These are phyloP conservation scores for Macroglossus sobrinus DNA, from an alignment of 2,113 vertebrate genomes.

Conservation along the genomic window DNA sequence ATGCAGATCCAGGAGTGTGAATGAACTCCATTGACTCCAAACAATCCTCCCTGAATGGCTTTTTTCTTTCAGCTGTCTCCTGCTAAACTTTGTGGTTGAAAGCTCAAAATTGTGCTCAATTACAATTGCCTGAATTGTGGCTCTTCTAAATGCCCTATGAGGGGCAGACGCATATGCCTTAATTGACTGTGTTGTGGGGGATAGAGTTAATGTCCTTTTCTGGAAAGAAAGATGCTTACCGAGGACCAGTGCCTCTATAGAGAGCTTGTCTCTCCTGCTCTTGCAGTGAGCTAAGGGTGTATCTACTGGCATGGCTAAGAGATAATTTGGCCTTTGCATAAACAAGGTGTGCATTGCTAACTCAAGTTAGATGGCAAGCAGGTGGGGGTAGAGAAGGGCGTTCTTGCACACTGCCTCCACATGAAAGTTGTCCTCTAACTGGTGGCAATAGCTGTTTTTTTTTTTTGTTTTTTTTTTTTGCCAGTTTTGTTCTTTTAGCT, in stretches of 20 bases:
- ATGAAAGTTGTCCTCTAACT: not conserved
- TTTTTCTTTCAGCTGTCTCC: not conserved
- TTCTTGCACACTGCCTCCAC: not conserved
- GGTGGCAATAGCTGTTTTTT: not conserved
- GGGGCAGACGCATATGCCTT: not conserved
- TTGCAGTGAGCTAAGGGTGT: not conserved
- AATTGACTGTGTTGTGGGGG: not conserved
- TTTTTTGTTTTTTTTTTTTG: too few relatives aligned
- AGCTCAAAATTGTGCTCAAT: conserved; percentile 11
- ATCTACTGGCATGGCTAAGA: not conserved
- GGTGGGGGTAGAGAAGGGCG: not conserved
- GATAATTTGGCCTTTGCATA: conserved; percentile 14
- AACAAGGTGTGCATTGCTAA: not conserved
- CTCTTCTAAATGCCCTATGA: conserved; percentile 7
- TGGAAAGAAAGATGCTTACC: not conserved
- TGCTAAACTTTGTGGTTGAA: not conserved
- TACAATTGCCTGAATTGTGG: not conserved
- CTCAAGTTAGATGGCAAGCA: not conserved
- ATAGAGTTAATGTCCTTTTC: not conserved
- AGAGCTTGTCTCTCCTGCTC: not conserved
- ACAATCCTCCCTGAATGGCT: not conserved
- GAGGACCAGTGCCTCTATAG: not conserved
- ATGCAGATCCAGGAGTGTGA: not conserved
- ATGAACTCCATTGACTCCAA: not conserved
- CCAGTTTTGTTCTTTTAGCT: not conserved